Evolutionary conservation across 2,888 invertebrate genomes (phyloP).

Genomic region (Chymomyza procnemis): DNA sequence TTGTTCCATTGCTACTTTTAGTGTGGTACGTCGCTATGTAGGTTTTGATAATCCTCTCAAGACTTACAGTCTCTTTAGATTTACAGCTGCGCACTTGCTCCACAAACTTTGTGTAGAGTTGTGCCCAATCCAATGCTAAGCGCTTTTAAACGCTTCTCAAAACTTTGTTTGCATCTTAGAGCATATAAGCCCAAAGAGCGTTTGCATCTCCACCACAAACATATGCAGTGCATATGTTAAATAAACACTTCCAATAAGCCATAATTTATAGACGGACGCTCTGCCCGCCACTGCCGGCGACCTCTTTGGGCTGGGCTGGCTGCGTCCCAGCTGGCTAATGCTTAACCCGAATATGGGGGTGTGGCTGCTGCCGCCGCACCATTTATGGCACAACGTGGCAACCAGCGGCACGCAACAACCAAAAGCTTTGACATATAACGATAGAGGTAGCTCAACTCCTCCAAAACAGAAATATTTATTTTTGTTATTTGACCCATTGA

Average conservation of each 20-base stretch:
- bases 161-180: no score
- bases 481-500: constrained; percentile 60
- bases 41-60: no score
- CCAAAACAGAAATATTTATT: constrained; percentile 30
- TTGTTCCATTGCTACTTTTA: no score
- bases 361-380: neutral
- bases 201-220: no score
- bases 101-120: no score
- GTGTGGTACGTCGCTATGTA: no score
- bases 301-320: neutral
- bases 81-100: no score
- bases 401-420: constrained; percentile 5
- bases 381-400: neutral
- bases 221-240: neutral
- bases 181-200: no score
- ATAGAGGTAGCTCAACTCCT: constrained; percentile 7
- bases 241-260: constrained; percentile 44
- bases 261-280: constrained; percentile 40
- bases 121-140: no score
- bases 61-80: no score
- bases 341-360: constrained; percentile 18
- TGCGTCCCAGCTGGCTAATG: neutral
- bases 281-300: constrained; percentile 4
- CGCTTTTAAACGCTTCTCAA: no score
- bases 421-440: constrained; percentile 20